A percentile compares a stretch with the other conserved stretches of the same genome.
Evolutionary conservation across 2,888 invertebrate genomes (phyloP).

Genomic region (Nephrotoma guestfalica): DNA sequence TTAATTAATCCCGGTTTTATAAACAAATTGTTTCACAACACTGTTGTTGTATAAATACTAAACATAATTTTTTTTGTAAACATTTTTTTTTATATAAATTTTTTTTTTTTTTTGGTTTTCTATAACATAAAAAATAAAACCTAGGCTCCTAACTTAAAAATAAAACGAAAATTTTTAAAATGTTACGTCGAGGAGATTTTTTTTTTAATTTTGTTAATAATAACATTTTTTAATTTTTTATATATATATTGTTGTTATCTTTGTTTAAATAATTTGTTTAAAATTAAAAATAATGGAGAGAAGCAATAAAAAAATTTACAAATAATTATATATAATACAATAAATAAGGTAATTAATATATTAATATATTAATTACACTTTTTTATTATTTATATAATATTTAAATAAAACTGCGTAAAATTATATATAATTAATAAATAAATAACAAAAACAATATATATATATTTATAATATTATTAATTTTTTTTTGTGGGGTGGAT

Average conservation of each 20-base stretch:
- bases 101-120: not conserved
- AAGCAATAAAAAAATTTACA: not conserved
- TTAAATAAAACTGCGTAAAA: not conserved
- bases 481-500: not conserved
- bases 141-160: not conserved
- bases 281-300: not conserved
- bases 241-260: not conserved
- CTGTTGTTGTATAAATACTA: not conserved
- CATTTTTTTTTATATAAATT: not conserved
- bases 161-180: not conserved
- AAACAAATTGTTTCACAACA: not conserved
- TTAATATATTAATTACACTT: not conserved
- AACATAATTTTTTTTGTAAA: not conserved
- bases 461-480: not conserved
- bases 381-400: not conserved
- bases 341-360: not conserved
- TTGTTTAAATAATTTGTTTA: not conserved
- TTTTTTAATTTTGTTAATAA: not conserved
- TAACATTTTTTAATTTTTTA: not conserved
- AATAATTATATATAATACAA: not conserved
- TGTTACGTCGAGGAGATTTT: not conserved
- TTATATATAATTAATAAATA: not conserved
- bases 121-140: not conserved
- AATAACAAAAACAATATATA: not conserved
- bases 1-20: not conserved